Percentiles rank a stretch among this genome's conserved stretches.
phyloP scores from a whole-genome alignment of 53 echinoderm and acorn worm species.

The Paracentrotus lividus region DNA sequence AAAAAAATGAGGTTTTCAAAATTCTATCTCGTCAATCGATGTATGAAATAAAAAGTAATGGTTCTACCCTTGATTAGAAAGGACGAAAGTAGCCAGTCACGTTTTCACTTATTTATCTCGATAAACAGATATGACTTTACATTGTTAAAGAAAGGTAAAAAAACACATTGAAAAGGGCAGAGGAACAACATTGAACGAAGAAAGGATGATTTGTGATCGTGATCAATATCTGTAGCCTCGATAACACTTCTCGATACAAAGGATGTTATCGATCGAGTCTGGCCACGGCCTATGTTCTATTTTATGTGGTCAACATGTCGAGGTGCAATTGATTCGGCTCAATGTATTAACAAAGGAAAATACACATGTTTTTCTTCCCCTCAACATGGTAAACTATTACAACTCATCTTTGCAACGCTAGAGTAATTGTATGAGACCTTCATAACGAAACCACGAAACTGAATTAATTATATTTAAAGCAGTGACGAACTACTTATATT shows the following conservation, averaged over 20 bases:
- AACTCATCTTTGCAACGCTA: not conserved
- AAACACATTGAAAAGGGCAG: not conserved
- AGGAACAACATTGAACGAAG: not conserved
- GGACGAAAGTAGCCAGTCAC: not conserved
- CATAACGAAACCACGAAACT: not conserved
- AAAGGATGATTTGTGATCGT: not conserved
- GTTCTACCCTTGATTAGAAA: not conserved
- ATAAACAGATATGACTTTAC: not conserved
- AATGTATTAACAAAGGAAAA: not conserved
- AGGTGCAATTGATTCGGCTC: not conserved
- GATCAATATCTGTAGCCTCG: not conserved
- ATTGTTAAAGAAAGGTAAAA: not conserved
- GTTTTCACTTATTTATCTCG: not conserved
- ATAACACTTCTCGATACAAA: not conserved
- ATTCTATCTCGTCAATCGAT: not conserved
- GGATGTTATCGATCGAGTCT: not conserved
- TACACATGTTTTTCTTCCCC: slow-evolving; percentile 24
- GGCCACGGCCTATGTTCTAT: not conserved
- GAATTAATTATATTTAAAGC: not conserved
- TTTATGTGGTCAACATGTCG: not conserved
- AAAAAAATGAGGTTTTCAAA: not conserved
- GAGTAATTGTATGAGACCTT: not conserved
- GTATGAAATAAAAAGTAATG: not conserved
- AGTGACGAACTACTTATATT: not conserved
- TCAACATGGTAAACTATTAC: not conserved